Evolutionary conservation across 2,113 vertebrate genomes (phyloP), one percentile per base, ranked within the genome.

Genomic region (Strix aluco): DNA sequence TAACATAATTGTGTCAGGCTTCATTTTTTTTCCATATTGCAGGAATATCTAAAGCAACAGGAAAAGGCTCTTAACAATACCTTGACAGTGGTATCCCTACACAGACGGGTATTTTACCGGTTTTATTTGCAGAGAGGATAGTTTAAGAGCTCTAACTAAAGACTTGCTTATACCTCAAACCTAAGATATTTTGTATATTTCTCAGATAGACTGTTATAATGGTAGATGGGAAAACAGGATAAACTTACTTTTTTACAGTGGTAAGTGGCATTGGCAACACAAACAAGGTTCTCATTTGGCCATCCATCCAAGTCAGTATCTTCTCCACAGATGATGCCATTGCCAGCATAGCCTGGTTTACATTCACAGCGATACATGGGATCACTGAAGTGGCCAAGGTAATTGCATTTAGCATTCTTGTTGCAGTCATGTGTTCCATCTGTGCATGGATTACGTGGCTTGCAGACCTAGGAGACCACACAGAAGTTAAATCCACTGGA

Each of bases 291-390:
- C 61, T 97, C 98, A 63, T 99, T 99, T 90, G 99, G 99, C 99
- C 99, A 99, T 81, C 99, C 99, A 14, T 99, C 99, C 81, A 99
- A 97, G 92, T 99, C 99, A 14, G 97, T 98, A 95, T 99, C 99
- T 97, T 99, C 99, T 90, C 99, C 99, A 2, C 99, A 99, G 94
- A 99, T 99, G 46, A 98, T 97, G 59, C 99, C 99, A 6, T 99
- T 99, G 59, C 99, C 99, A 3, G 99, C 99, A 26, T 99, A 99
- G 38, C 99, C 99, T 36, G 99, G 99, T 96, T 97, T 99, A 97
- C 99, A 99, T 96, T 99, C 99, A 16, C 99, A 99, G 81, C 99
- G 99, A 98, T 98, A 99, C 99, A 99, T 99, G 86, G 99, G 98
- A 54, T 99, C 99, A 2, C 99, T 99, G 97, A 98, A 99, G 94